phyloP scores from a whole-genome alignment of 2,888 invertebrate species.

The Taphrorychus bicolor region DNA sequence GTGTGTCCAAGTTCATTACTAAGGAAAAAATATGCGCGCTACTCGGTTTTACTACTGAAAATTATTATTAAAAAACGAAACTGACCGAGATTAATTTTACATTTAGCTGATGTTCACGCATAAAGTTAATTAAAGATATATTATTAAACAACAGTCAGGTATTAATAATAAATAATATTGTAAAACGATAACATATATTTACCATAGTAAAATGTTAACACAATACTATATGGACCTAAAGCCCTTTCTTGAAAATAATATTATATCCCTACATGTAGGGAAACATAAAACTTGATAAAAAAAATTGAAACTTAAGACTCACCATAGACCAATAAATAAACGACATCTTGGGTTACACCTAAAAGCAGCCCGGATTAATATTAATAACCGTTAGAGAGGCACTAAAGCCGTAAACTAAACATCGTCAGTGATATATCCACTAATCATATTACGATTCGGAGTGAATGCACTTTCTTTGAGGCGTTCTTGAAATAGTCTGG shows the following conservation, averaged over 20 bases:
- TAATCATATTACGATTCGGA: slow-evolving; percentile 17
- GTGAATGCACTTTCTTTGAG: slow-evolving; percentile 42
- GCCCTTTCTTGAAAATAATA: too few relatives aligned
- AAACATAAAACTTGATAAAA: too few relatives aligned
- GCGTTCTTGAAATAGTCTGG: slow-evolving; percentile 44
- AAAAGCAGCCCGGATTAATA: neutral
- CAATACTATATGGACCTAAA: too few relatives aligned
- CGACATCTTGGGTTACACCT: slow-evolving; percentile 48
- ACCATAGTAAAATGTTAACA: too few relatives aligned
- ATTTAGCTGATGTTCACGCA: neutral
- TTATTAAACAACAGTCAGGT: too few relatives aligned
- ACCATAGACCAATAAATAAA: slow-evolving; percentile 58
- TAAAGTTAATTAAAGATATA: too few relatives aligned
- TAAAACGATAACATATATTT: too few relatives aligned
- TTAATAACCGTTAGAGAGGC: neutral
- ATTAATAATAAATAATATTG: too few relatives aligned
- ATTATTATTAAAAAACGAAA: neutral
- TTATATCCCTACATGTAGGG: too few relatives aligned
- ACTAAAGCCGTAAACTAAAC: slow-evolving; percentile 1
- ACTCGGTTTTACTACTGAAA: neutral
- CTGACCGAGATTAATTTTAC: neutral
- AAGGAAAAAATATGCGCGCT: neutral
- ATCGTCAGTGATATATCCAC: slow-evolving; percentile 31
- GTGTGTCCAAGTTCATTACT: neutral
- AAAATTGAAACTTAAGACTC: too few relatives aligned